phyloP scores from a whole-genome alignment of 92 coral and sea anemone species.

The Pocillopora grandis region DNA sequence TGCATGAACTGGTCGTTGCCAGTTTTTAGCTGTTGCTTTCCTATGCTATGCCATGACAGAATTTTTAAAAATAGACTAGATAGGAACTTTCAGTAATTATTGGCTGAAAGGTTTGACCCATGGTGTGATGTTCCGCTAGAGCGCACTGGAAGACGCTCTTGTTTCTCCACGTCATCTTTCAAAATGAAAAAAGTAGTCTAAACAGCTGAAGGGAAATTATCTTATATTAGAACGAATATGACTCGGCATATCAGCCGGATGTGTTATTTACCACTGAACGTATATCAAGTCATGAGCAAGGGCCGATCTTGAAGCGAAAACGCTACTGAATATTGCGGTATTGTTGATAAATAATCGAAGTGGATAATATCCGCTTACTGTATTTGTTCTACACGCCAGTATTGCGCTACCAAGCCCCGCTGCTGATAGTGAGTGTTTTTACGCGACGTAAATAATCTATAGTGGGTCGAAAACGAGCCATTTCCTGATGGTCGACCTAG shows the following conservation, averaged over 20 bases:
- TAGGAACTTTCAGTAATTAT: neutral
- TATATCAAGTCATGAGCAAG: constrained; percentile 6
- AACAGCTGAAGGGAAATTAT: neutral
- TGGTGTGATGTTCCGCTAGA: neutral
- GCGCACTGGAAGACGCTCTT: neutral
- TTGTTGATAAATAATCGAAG: constrained; percentile 41
- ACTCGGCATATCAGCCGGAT: constrained; percentile 26
- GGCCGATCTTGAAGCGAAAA: constrained; percentile 25
- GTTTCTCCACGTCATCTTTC: neutral
- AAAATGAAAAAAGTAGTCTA: neutral
- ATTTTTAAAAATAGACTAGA: neutral
- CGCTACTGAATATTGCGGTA: constrained; percentile 38
- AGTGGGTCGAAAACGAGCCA: neutral
- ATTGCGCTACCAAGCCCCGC: neutral
- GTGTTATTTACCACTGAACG: constrained; percentile 29
- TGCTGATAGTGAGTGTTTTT: constrained; percentile 24
- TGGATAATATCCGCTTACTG: constrained; percentile 31
- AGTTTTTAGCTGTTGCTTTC: neutral
- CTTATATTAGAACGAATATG: neutral
- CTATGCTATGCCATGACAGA: neutral
- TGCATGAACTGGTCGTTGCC: constrained; percentile 19
- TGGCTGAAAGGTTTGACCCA: constrained; percentile 1
- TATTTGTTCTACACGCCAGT: constrained; percentile 15
- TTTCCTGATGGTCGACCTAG: neutral
- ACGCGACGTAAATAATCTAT: constrained; percentile 3